Base-by-base conservation (phyloP, 2,888 invertebrate genomes). In the Mimachlamys varia region DNA sequence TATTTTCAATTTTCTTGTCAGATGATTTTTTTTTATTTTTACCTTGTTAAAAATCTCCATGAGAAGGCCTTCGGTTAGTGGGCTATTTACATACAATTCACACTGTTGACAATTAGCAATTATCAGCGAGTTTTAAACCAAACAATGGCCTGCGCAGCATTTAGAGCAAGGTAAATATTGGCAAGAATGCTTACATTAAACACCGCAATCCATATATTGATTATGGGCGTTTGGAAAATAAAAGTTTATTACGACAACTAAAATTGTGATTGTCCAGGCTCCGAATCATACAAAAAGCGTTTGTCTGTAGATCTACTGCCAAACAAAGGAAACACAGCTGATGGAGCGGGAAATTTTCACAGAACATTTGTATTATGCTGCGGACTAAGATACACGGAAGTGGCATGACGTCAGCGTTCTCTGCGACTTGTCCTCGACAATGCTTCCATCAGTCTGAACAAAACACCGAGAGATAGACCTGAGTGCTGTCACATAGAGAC, bases 41-140 rank as follows among this genome's bases (percentile, higher is more conserved):
- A 7, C 62, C 22, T 62, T 5, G 22, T 62, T 76, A 33, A 62
- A 76, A 76, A 76, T 76, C 27, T 27, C 76, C 33, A 15, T 76
- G 76, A 33, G 76, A 27, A 33, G 76, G 27, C 76, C 17, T 27
- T 13, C 33, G 13, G 76, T 76, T 76, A 76, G 27, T 76, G 33
- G 76, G 76, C 76, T 76, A 76, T 76, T 76, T 76, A 76, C 76
- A 76, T 76, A 76, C 76, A 76, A 76, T 76, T 76, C 76, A 76
- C 76, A 76, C 76, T 76, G 76, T 76, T 76, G 76, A 76, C 76
- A 76, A 76, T 76, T 76, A 76, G 76, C 76, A 76, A 76, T 76
- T 76, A 76, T 76, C 33, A 33, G 15, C 27, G 76, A 76, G 76
- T 76, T 76, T 76, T 27, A 76, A 76, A 76, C 27, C 76, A 76